A percentile compares a stretch with the other conserved stretches of the same genome.
Evolutionary conservation across 2,797 vertebrate genomes (phyloP).

Genomic region (Gobionotothen gibberifrons): DNA sequence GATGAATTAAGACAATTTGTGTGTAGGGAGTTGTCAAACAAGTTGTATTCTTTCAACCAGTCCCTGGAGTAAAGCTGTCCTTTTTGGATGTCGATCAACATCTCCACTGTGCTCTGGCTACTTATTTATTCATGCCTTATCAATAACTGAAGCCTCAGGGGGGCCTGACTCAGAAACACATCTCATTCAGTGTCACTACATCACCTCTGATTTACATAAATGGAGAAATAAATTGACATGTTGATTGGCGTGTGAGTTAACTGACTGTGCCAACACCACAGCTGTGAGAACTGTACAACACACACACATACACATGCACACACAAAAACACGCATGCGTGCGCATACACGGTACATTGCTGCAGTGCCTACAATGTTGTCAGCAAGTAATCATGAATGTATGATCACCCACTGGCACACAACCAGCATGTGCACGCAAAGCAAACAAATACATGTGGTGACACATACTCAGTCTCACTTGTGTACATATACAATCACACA

Average conservation of each 20-base stretch:
- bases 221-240: conserved; percentile 46
- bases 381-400: conserved; percentile 47
- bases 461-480: background rate
- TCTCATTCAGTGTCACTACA: conserved; percentile 31
- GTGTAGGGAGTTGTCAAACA: conserved; percentile 43
- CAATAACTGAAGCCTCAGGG: conserved; percentile 60
- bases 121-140: conserved; percentile 67
- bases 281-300: conserved; percentile 35
- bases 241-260: conserved; percentile 58
- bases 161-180: conserved; percentile 36
- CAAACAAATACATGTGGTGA: conserved; percentile 28
- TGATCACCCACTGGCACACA: conserved; percentile 31
- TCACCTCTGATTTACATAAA: conserved; percentile 59
- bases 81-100: conserved; percentile 43
- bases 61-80: conserved; percentile 45
- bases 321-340: conserved; percentile 19
- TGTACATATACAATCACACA: conserved; percentile 8
- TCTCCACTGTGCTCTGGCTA: conserved; percentile 19
- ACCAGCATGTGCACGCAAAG: conserved; percentile 34
- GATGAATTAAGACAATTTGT: conserved; percentile 15
- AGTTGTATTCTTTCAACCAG: conserved; percentile 21
- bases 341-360: conserved; percentile 11
- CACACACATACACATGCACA: conserved; percentile 21
- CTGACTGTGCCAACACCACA: conserved; percentile 41
- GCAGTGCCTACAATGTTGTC: conserved; percentile 36